Conservation (phyloP, 2,113 vertebrate genomes). For the Dicerorhinus sumatrensis region DNA sequence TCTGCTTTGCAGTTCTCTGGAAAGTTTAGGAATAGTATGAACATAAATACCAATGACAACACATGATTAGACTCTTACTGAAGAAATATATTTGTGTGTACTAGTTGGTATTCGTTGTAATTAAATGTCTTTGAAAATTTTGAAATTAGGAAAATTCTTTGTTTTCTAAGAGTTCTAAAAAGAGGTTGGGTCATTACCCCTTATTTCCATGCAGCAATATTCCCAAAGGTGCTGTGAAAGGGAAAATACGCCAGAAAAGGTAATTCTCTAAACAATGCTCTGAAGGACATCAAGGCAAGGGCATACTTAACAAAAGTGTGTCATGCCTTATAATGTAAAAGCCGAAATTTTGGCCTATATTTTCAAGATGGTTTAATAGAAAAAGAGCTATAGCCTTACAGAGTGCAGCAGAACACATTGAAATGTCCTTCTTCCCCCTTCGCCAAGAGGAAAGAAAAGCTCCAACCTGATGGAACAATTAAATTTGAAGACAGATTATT, state of each 20-base stretch:
- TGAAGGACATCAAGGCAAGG: conserved; percentile 50
- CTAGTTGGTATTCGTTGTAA: not conserved
- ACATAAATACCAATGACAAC: not conserved
- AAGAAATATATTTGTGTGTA: not conserved
- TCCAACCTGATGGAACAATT: not conserved
- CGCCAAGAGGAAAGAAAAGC: not conserved
- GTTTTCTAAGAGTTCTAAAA: conserved; percentile 49
- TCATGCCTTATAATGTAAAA: not conserved
- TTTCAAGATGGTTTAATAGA: conserved; percentile 58
- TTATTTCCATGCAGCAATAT: conserved; percentile 4
- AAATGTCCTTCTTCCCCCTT: not conserved
- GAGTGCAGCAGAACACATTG: not conserved
- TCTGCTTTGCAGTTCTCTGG: not conserved
- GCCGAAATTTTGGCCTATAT: conserved; percentile 58
- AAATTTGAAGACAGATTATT: not conserved
- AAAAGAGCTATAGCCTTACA: not conserved
- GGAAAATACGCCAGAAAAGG: conserved; percentile 56
- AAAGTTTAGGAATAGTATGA: not conserved
- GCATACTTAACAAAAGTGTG: conserved; percentile 55
- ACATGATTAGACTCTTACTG: not conserved
- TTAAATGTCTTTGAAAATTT: conserved; percentile 64
- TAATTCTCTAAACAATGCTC: conserved; percentile 74
- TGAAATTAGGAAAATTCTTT: no score
- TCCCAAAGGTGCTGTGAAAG: conserved; percentile 44
- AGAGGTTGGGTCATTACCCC: conserved; percentile 45